Percentiles rank a stretch among this genome's conserved stretches.
Conservation (phyloP, 2,797 vertebrate genomes). For the Numenius phaeopus region DNA sequence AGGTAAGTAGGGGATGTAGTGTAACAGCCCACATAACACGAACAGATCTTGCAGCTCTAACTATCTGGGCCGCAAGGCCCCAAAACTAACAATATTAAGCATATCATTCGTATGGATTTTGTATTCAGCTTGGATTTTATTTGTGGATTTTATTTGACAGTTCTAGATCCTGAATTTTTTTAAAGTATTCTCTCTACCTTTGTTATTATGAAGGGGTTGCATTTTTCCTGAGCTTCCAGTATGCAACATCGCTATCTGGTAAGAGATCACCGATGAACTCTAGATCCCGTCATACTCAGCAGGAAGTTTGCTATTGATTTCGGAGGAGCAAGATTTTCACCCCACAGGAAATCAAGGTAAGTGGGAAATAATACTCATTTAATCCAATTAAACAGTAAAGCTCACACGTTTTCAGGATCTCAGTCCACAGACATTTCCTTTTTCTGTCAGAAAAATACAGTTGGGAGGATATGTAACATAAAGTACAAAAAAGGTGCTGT, state of each 20-base stretch:
- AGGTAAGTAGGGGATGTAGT: conserved; percentile 69
- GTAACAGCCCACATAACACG: conserved; percentile 36
- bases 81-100: conserved; percentile 45
- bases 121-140: conserved; percentile 9
- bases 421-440: conserved; percentile 57
- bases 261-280: not conserved
- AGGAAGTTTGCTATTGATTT: not conserved
- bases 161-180: not conserved
- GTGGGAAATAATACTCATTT: conserved; percentile 45
- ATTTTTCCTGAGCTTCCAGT: not conserved
- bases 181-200: not conserved
- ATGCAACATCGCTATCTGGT: not conserved
- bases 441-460: conserved; percentile 58
- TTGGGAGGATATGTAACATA: conserved; percentile 13
- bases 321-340: not conserved
- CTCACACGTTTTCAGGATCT: conserved; percentile 29
- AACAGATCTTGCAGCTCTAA: conserved; percentile 25
- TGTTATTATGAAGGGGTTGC: not conserved
- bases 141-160: conserved; percentile 14
- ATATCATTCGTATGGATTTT: not conserved
- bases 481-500: conserved; percentile 45
- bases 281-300: not conserved
- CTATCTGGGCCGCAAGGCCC: not conserved
- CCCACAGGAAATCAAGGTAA: conserved; percentile 18
- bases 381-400: conserved; percentile 44